Conservation (phyloP, 2,888 invertebrate genomes). For the Terebella lapidaria region DNA sequence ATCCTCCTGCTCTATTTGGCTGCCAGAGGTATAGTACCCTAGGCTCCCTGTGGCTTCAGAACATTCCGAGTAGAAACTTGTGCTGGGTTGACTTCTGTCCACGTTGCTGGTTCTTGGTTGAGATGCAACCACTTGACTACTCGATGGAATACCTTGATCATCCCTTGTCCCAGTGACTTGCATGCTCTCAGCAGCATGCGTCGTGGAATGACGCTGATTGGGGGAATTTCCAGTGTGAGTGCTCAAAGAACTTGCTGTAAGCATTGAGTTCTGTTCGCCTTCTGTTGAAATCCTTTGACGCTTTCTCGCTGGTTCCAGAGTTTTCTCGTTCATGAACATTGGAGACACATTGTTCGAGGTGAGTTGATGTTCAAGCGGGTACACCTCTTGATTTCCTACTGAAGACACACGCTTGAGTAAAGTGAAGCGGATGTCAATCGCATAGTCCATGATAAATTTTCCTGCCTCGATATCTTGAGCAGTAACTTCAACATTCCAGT, state of each 20-base stretch:
- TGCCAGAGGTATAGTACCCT: not conserved
- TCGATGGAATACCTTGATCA: not conserved
- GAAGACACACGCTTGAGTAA: not conserved
- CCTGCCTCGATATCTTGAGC: conserved; percentile 15
- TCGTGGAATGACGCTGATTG: not conserved
- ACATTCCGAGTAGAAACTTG: not conserved
- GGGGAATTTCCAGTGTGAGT: not conserved
- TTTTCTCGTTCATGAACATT: not conserved
- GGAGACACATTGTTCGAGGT: not conserved
- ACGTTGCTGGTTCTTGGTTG: not conserved
- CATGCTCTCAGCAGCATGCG: not conserved
- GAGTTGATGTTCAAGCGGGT: not conserved
- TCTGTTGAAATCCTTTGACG: not conserved
- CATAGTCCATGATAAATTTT: conserved; percentile 15
- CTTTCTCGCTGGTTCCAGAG: not conserved
- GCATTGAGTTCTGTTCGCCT: not conserved
- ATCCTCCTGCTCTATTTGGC: not conserved
- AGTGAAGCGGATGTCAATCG: conserved; percentile 10
- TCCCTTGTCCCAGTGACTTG: not conserved
- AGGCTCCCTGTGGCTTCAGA: too few relatives aligned
- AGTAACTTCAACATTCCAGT: conserved; percentile 11
- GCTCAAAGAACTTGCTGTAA: not conserved
- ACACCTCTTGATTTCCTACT: not conserved
- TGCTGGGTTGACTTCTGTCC: not conserved
- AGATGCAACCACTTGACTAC: not conserved